Evolutionary conservation across 2,888 invertebrate species (phyloP), one percentile per base, ranked within the genome.

Genomic region (Folsomia manolachei): DNA sequence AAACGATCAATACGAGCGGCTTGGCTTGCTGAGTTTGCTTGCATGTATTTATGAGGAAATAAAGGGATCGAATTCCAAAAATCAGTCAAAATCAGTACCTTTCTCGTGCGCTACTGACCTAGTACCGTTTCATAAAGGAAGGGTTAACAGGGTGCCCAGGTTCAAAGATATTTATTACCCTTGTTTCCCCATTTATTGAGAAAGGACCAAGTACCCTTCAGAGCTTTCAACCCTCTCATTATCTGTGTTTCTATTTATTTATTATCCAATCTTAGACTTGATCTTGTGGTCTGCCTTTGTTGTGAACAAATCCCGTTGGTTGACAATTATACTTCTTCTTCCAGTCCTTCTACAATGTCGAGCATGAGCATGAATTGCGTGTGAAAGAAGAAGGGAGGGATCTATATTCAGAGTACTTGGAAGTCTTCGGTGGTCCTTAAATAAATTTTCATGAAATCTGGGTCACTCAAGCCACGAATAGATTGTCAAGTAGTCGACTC

Each of bases 261-360:
- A 56, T 56, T 56, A 19, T 7, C 56, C 56, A 56, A 56, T 56
- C 18, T 56, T 51, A 51, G 51, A 51, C 51, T 51, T 56, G 56
- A 56, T 56, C 56, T 56, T 56, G 56, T 56, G 56, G 56, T 21
- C 21, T 56, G 18, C 56, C n/a, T n/a, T n/a, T n/a, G n/a, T n/a
- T n/a, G n/a, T n/a, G n/a, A n/a, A n/a, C n/a, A n/a, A 56, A 19
- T 56, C 56, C 56, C 56, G 56, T 56, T 56, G 56, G 56, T 56
- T 56, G 56, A 56, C 56, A 56, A 56, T 56, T 7, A 56, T 14
- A 56, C n/a, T n/a, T n/a, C n/a, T n/a, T n/a, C n/a, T n/a, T n/a
- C n/a, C n/a, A n/a, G n/a, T n/a, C n/a, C n/a, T 56, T 19, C 56
- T 4, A 56, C 56, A 56, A 56, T 19, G 21, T 56, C n/a, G n/a